Conservation (phyloP, 2,113 vertebrate species). For the Sinocyclocheilus rhinocerous region DNA sequence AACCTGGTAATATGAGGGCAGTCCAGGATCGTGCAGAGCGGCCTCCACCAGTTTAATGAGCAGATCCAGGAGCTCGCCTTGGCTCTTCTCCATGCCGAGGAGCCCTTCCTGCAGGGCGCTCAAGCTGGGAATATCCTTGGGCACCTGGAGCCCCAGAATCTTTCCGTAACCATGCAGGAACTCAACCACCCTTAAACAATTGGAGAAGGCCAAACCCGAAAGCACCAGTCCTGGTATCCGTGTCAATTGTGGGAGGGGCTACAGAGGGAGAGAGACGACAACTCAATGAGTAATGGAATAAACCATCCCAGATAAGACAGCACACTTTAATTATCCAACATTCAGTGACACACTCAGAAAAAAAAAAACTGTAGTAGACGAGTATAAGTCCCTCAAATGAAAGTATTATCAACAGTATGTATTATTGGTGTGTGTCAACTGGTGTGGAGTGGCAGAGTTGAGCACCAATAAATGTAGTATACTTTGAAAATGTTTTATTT, state of each 20-base stretch:
- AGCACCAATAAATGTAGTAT: too few relatives aligned
- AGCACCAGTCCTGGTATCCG: conserved; percentile 87
- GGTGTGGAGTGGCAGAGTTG: too few relatives aligned
- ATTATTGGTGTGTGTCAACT: too few relatives aligned
- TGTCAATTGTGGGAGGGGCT: conserved; percentile 87
- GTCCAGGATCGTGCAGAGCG: conserved; percentile 87
- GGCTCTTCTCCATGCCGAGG: conserved; percentile 82
- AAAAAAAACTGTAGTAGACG: too few relatives aligned
- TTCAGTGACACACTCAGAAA: not conserved
- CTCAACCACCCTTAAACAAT: conserved; percentile 88
- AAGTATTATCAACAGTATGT: not conserved
- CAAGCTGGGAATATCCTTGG: conserved; percentile 88
- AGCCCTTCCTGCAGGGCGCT: conserved; percentile 89
- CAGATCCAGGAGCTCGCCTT: conserved; percentile 86
- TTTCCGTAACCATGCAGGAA: conserved; percentile 93
- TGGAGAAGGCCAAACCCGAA: conserved; percentile 84
- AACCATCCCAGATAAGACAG: not conserved
- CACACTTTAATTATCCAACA: not conserved
- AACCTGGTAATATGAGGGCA: conserved; percentile 89
- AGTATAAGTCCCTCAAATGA: not conserved
- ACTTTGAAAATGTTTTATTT: too few relatives aligned
- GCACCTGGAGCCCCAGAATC: conserved; percentile 85
- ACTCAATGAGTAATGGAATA: conserved; percentile 18
- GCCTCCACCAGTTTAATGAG: conserved; percentile 84
- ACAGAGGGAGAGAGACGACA: conserved; percentile 16